A percentile compares a stretch with the other conserved stretches of the same genome.
phyloP scores from a whole-genome alignment of 2,888 invertebrate species.

The Eurytoma californica region DNA sequence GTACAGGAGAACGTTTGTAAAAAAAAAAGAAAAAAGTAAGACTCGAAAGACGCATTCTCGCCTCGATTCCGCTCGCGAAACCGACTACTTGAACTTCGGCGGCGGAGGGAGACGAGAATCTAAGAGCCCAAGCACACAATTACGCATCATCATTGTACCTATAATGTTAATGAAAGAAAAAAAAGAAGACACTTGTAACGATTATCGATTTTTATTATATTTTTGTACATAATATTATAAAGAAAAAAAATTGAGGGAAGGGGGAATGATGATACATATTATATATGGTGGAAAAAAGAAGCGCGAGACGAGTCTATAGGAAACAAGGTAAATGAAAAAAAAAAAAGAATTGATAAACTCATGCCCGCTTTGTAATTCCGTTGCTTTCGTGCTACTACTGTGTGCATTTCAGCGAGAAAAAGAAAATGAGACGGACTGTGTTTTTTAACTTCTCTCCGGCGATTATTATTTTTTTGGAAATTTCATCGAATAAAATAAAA shows the following conservation, averaged over 20 bases:
- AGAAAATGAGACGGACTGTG: background rate
- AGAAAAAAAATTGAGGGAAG: conserved; percentile 62
- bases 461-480: conserved; percentile 16
- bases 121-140: background rate
- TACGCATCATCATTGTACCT: conserved; percentile 48
- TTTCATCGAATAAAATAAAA: no score
- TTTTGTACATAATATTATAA: conserved; percentile 68
- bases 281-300: conserved; percentile 18
- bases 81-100: background rate
- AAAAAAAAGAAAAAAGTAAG: background rate
- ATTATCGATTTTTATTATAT: conserved; percentile 72
- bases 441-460: conserved; percentile 4
- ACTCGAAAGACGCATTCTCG: conserved; percentile 7
- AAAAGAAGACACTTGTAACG: conserved; percentile 62
- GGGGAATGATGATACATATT: conserved; percentile 23
- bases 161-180: conserved; percentile 37
- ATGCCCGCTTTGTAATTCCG: conserved; percentile 30
- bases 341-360: conserved; percentile 30
- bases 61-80: conserved; percentile 9
- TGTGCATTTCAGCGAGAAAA: conserved; percentile 30
- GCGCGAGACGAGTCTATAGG: conserved; percentile 1
- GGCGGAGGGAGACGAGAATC: background rate
- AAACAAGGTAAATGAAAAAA: background rate
- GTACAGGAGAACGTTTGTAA: conserved; percentile 23
- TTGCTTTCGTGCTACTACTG: conserved; percentile 36